These are phyloP conservation scores for Paradisaea rubra DNA, from an alignment of 2,113 vertebrate species.

Conservation along the genomic window DNA sequence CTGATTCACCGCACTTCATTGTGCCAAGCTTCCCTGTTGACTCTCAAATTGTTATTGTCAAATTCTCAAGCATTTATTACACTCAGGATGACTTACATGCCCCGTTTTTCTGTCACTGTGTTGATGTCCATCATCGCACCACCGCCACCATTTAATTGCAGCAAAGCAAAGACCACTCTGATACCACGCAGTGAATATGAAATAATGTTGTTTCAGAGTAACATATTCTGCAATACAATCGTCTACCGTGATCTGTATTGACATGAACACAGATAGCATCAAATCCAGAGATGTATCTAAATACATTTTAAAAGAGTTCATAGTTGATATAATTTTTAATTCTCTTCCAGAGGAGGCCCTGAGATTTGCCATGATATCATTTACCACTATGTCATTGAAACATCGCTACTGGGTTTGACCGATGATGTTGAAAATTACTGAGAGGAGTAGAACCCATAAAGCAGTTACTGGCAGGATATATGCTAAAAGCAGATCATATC, in stretches of 20 bases:
- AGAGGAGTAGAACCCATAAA: neutral
- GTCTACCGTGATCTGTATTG: neutral
- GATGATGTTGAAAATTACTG: neutral
- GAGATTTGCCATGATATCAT: neutral
- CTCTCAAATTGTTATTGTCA: conserved; percentile 76
- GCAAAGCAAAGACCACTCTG: neutral
- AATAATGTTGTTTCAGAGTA: neutral
- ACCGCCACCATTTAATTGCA: neutral
- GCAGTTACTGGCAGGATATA: neutral
- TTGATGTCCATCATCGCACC: conserved; percentile 51
- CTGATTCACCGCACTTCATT: conserved; percentile 72
- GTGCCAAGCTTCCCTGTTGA: conserved; percentile 74
- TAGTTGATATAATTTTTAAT: neutral
- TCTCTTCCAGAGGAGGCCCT: neutral
- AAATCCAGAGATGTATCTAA: neutral
- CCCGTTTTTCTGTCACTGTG: neutral
- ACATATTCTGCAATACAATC: neutral
- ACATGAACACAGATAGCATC: neutral
- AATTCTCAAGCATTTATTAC: conserved; percentile 61
- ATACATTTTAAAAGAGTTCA: neutral
- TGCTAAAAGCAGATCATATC: neutral
- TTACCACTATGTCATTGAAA: neutral
- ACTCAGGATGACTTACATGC: conserved; percentile 36
- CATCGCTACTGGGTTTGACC: neutral
- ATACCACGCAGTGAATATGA: neutral